These are phyloP conservation scores for Megaptera novaeangliae DNA, from an alignment of 2,113 vertebrate genomes.

Conservation along the genomic window DNA sequence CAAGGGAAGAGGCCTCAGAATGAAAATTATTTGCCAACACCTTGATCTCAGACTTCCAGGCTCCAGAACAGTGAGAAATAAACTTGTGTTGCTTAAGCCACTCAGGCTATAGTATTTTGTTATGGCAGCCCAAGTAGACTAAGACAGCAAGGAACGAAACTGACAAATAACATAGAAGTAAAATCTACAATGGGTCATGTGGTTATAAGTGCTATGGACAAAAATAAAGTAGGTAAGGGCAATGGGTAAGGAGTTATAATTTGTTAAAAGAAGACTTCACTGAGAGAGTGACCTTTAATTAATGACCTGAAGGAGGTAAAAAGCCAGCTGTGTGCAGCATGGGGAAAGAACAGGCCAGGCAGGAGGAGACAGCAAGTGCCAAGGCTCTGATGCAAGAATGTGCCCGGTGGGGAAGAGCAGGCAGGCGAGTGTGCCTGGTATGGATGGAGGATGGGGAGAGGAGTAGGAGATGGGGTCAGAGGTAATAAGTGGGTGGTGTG, in stretches of 20 bases:
- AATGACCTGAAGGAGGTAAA: constrained; percentile 15
- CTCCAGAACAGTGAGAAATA: not conserved
- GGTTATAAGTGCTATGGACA: not conserved
- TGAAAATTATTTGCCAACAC: not conserved
- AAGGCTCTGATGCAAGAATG: not conserved
- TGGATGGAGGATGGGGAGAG: not conserved
- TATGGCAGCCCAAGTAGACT: not conserved
- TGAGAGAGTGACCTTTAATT: not conserved
- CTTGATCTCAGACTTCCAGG: not conserved
- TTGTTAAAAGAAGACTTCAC: not conserved
- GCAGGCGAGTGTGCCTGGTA: not conserved
- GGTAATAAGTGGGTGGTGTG: not conserved
- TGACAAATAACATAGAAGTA: not conserved
- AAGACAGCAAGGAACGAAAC: not conserved
- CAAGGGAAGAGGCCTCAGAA: not conserved
- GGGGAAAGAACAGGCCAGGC: not conserved
- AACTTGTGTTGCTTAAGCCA: not conserved
- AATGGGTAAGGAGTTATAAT: not conserved
- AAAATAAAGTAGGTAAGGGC: constrained; percentile 1
- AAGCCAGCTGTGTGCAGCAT: not conserved
- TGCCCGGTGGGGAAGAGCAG: not conserved
- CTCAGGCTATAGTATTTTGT: not conserved
- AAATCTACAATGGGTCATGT: not conserved
- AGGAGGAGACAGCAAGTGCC: not conserved
- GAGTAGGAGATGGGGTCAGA: not conserved